Conservation (phyloP, 2,888 invertebrate species). For the Pachycephus smyrnensis region DNA sequence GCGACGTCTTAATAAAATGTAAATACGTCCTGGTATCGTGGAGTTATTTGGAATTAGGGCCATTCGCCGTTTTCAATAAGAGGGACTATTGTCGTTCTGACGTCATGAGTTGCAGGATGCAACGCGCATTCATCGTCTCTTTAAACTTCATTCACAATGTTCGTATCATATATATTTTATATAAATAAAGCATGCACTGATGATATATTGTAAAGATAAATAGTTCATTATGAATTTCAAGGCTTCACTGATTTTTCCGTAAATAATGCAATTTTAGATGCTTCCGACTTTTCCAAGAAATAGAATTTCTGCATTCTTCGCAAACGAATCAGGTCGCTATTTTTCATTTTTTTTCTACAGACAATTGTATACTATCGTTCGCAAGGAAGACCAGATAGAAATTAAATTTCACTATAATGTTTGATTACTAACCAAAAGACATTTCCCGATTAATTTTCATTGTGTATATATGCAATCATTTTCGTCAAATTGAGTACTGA, state of each 20-base stretch:
- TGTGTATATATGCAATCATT: no score
- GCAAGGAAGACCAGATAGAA: no score
- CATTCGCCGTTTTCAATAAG: not conserved
- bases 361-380: no score
- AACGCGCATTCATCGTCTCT: not conserved
- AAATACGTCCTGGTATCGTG: constrained; percentile 28
- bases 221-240: not conserved
- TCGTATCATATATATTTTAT: not conserved
- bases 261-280: not conserved
- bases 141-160: no score
- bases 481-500: no score
- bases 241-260: not conserved
- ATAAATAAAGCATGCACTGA: not conserved
- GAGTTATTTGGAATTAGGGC: not conserved
- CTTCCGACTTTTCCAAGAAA: not conserved
- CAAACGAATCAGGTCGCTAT: not conserved
- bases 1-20: constrained; percentile 46
- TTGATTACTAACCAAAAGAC: no score
- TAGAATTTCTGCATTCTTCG: not conserved
- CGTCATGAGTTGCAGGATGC: not conserved
- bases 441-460: no score
- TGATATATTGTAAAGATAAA: not conserved
- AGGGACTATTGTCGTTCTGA: not conserved
- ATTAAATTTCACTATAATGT: no score
- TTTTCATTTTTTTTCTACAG: not conserved